These are phyloP conservation scores for Loriculus beryllinus DNA, from an alignment of 2,797 vertebrate genomes.

Conservation along the genomic window DNA sequence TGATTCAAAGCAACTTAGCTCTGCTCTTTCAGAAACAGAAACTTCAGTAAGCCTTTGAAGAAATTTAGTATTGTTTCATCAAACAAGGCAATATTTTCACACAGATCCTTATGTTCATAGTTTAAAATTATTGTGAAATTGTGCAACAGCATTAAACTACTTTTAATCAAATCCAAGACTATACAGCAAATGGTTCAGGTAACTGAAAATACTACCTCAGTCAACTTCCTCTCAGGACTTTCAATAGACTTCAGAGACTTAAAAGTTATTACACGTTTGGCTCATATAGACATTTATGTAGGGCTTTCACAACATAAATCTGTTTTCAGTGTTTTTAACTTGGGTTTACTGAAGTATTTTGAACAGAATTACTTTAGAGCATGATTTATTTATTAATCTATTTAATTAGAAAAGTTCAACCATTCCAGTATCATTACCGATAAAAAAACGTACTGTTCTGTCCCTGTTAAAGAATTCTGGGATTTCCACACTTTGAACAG, in stretches of 20 bases:
- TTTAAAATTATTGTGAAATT: not conserved
- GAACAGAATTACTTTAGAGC: not conserved
- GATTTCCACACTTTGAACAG: not conserved
- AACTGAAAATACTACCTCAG: not conserved
- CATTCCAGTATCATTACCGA: not conserved
- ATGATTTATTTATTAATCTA: not conserved
- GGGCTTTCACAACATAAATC: not conserved
- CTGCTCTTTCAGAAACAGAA: not conserved
- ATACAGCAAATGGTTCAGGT: not conserved
- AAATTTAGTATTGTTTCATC: not conserved
- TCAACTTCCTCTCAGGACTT: not conserved
- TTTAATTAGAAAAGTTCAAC: not conserved
- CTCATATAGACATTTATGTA: not conserved
- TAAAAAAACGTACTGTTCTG: not conserved
- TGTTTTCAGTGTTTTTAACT: not conserved
- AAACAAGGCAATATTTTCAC: not conserved
- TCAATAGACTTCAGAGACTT: not conserved
- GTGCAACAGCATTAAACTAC: not conserved
- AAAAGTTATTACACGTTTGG: not conserved
- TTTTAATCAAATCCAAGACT: not conserved
- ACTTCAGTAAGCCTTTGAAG: not conserved
- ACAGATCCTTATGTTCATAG: not conserved
- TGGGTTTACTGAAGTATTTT: not conserved
- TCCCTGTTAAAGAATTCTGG: not conserved
- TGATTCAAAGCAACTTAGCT: not conserved